phyloP scores from a whole-genome alignment of 2,888 invertebrate genomes.

The Copidosoma aretas region DNA sequence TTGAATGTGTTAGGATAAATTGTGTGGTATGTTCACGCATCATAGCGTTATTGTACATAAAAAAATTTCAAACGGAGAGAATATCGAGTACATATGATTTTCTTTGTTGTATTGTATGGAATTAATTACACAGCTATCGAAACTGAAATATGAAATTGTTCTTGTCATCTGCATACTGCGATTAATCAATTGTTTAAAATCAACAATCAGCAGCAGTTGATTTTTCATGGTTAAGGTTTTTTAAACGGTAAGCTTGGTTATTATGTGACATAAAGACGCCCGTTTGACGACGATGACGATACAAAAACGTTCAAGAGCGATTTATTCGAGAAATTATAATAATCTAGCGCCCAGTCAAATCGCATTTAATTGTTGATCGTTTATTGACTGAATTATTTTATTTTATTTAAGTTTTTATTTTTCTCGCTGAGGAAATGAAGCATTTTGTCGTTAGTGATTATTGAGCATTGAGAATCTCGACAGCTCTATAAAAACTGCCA shows the following conservation, averaged over 20 bases:
- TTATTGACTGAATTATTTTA: slow-evolving; percentile 35
- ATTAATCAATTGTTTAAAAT: background rate
- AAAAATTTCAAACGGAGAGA: no score
- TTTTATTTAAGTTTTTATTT: slow-evolving; percentile 28
- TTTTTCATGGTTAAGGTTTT: background rate
- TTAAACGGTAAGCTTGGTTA: slow-evolving; percentile 1
- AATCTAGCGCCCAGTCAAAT: slow-evolving; percentile 26
- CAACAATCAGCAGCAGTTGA: background rate
- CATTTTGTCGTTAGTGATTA: slow-evolving; percentile 31
- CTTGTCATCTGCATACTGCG: no score
- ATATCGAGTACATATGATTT: no score
- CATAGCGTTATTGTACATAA: slow-evolving; percentile 26
- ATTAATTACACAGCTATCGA: no score
- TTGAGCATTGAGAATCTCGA: slow-evolving; percentile 8
- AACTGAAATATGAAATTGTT: no score
- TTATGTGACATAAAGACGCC: slow-evolving; percentile 1
- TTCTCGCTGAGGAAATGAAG: slow-evolving; percentile 26
- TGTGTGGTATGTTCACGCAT: no score
- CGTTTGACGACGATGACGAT: slow-evolving; percentile 4
- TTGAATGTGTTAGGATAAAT: slow-evolving; percentile 24
- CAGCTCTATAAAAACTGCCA: slow-evolving; percentile 28
- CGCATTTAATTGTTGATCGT: slow-evolving; percentile 38
- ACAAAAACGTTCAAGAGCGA: slow-evolving; percentile 6
- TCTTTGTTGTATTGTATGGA: no score
- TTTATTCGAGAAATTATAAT: slow-evolving; percentile 17